phyloP scores from a whole-genome alignment of 2,797 vertebrate genomes.

The Todus mexicanus region DNA sequence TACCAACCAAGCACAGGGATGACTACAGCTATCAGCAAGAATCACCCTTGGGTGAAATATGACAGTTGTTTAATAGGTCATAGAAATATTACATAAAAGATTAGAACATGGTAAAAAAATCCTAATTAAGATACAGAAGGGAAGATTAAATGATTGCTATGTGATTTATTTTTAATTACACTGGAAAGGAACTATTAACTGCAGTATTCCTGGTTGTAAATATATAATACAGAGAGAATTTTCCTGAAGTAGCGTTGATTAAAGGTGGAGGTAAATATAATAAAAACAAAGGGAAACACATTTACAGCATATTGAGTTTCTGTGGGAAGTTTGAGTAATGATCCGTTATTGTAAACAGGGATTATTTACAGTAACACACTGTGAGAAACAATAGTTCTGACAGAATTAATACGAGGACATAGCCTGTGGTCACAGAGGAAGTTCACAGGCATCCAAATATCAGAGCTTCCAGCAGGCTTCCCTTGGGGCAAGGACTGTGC shows the following conservation, averaged over 20 bases:
- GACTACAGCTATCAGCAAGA: not conserved
- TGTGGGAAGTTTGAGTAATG: constrained; percentile 35
- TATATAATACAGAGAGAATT: not conserved
- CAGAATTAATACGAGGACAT: not conserved
- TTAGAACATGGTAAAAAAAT: not conserved
- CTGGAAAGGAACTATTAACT: not conserved
- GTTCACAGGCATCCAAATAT: not conserved
- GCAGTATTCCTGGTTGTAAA: not conserved
- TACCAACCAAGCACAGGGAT: not conserved
- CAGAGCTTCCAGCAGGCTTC: not conserved
- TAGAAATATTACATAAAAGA: not conserved
- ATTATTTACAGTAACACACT: constrained; percentile 2
- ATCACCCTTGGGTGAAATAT: not conserved
- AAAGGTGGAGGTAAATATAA: not conserved
- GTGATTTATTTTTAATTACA: not conserved
- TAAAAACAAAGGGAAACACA: not conserved
- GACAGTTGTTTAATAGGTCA: not conserved
- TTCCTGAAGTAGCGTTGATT: constrained; percentile 6
- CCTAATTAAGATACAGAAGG: not conserved
- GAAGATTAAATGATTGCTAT: not conserved
- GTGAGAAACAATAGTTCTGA: constrained; percentile 28
- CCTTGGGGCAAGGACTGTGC: not conserved
- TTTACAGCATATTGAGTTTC: not conserved
- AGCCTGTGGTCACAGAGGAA: constrained; percentile 15
- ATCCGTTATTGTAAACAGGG: not conserved